Conservation (phyloP, 1,140 invertebrate genomes). For the Eumaeus atala region DNA sequence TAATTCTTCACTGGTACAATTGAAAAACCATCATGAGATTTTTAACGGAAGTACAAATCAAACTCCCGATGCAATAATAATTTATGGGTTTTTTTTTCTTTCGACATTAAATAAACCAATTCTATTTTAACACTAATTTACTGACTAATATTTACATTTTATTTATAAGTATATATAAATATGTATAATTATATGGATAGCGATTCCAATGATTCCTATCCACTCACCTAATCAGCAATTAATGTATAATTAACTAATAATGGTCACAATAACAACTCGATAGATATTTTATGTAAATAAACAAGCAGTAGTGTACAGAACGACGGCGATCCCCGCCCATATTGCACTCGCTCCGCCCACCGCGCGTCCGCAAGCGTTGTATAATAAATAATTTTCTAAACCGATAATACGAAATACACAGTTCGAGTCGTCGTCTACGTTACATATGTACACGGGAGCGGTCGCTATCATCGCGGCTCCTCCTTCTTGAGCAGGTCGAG, state of each 20-base stretch:
- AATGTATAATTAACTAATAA: slow-evolving; percentile 74
- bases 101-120: slow-evolving; percentile 72
- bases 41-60: slow-evolving; percentile 69
- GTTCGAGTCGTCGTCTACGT: slow-evolving; percentile 45
- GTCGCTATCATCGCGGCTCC: slow-evolving; percentile 73
- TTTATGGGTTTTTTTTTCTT: slow-evolving; percentile 71
- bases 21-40: slow-evolving; percentile 71
- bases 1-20: slow-evolving; percentile 68
- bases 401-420: slow-evolving; percentile 54
- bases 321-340: slow-evolving; percentile 41
- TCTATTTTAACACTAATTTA: slow-evolving; percentile 73
- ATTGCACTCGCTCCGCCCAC: slow-evolving; percentile 32
- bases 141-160: slow-evolving; percentile 71
- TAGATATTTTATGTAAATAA: slow-evolving; percentile 73
- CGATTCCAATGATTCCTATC: slow-evolving; percentile 65
- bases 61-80: slow-evolving; percentile 71
- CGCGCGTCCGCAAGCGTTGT: slow-evolving; percentile 48
- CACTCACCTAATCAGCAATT: slow-evolving; percentile 66
- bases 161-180: slow-evolving; percentile 74
- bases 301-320: slow-evolving; percentile 67
- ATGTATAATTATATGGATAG: slow-evolving; percentile 72
- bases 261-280: slow-evolving; percentile 72
- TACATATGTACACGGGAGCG: slow-evolving; percentile 42
- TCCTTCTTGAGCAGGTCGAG: slow-evolving; percentile 70
- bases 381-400: slow-evolving; percentile 72